phyloP scores from a whole-genome alignment of 2,888 invertebrate genomes.

The Leucoma salicis region DNA sequence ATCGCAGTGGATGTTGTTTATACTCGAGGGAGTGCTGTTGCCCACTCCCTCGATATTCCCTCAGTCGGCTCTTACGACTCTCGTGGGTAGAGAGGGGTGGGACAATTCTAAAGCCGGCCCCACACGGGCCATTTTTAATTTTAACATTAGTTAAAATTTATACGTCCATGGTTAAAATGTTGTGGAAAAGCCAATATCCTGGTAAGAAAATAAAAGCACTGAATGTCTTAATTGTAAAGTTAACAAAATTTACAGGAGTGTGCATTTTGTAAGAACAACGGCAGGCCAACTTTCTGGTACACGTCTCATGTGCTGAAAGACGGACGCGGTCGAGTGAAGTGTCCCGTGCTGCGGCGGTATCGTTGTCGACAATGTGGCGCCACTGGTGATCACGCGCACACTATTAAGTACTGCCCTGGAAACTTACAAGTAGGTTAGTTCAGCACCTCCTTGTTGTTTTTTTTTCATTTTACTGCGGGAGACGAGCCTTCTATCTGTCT shows the following conservation, averaged over 20 bases:
- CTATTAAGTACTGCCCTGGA: conserved; percentile 88
- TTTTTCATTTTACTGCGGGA: no score
- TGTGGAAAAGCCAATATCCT: not conserved
- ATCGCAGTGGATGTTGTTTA: no score
- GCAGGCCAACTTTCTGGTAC: conserved; percentile 84
- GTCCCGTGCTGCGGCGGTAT: conserved; percentile 86
- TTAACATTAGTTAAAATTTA: no score
- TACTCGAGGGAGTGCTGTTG: no score
- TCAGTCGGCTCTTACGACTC: no score
- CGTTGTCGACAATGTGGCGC: conserved; percentile 87
- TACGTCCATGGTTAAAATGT: no score
- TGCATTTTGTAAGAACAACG: conserved; percentile 84
- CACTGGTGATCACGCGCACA: conserved; percentile 88
- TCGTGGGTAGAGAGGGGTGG: no score
- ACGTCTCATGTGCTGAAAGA: conserved; percentile 86
- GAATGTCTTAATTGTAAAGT: not conserved
- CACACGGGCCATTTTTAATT: not conserved
- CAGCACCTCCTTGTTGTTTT: not conserved
- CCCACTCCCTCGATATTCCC: no score
- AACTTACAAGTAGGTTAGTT: conserved; percentile 33
- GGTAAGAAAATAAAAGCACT: not conserved
- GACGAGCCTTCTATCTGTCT: no score
- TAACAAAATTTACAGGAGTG: conserved; percentile 66
- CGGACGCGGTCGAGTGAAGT: conserved; percentile 83
- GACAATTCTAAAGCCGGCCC: no score